Percentiles rank a stretch among this genome's conserved stretches.
Conservation (phyloP, 2,113 vertebrate species). For the Lepus europaeus region DNA sequence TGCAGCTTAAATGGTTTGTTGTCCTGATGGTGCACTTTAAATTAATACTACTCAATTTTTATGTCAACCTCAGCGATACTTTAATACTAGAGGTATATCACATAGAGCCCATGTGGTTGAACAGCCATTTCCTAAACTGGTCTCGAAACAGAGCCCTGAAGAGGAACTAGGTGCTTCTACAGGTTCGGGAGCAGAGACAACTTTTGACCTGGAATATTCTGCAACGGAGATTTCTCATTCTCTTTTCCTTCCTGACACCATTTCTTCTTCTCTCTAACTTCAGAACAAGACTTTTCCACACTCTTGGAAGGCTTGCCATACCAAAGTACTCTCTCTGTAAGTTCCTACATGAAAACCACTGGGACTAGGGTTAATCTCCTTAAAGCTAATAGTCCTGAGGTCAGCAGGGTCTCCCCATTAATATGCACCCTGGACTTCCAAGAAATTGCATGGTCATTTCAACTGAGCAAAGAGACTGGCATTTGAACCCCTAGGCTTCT, state of each 20-base stretch:
- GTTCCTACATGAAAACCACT: constrained; percentile 30
- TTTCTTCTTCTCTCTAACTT: constrained; percentile 54
- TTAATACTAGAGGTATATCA: constrained; percentile 85
- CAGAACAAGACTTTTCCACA: constrained; percentile 14
- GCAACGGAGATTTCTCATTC: constrained; percentile 2
- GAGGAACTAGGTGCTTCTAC: constrained; percentile 64
- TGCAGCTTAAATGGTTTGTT: constrained; percentile 87
- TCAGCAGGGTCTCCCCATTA: background rate
- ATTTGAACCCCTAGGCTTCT: constrained; percentile 23
- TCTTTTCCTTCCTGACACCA: background rate
- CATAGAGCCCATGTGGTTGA: constrained; percentile 74
- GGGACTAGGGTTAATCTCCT: constrained; percentile 43
- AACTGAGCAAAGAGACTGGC: constrained; percentile 50
- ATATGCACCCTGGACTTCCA: background rate
- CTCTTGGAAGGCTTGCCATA: constrained; percentile 4
- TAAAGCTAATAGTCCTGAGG: constrained; percentile 48
- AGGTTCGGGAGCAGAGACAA: constrained; percentile 47
- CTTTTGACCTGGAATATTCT: constrained; percentile 6
- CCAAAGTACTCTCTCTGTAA: constrained; percentile 24
- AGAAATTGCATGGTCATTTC: constrained; percentile 18
- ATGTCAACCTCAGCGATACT: constrained; percentile 78
- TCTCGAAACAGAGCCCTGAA: constrained; percentile 77
- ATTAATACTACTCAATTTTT: constrained; percentile 71
- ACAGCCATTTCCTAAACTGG: constrained; percentile 73
- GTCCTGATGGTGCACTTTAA: constrained; percentile 87